phyloP scores from a whole-genome alignment of 2,113 vertebrate species.

The Saguinus midas region DNA sequence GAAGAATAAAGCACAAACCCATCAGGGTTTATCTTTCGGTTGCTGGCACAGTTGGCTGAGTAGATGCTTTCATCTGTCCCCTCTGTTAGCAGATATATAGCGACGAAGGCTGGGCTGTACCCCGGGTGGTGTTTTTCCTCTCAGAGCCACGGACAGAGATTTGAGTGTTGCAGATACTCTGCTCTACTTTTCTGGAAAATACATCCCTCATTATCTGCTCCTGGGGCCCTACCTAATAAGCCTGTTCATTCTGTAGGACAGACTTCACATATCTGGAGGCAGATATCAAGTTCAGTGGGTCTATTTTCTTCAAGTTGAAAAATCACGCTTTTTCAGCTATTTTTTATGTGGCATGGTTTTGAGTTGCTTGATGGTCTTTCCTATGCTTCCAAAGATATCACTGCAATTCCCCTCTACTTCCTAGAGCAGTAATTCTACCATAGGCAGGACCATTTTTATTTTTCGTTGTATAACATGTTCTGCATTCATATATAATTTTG shows the following conservation, averaged over 20 bases:
- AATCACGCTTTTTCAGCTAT: neutral
- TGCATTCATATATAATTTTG: neutral
- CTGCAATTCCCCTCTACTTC: neutral
- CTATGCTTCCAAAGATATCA: neutral
- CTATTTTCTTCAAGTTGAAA: neutral
- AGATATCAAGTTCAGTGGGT: neutral
- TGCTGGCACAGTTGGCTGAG: neutral
- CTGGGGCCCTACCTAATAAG: neutral
- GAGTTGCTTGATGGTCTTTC: neutral
- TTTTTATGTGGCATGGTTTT: neutral
- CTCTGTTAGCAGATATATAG: neutral
- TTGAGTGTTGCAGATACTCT: neutral
- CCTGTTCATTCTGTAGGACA: neutral
- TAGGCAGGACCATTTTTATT: neutral
- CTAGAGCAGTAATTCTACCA: neutral
- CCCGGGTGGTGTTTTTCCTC: neutral
- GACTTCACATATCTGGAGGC: neutral
- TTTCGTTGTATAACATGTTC: neutral
- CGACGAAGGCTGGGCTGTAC: rapidly evolving
- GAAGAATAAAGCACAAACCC: neutral
- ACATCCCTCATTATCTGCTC: neutral
- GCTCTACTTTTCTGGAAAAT: neutral
- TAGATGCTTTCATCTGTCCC: neutral
- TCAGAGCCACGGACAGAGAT: neutral
- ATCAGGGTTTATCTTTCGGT: neutral